phyloP scores from a whole-genome alignment of 2,797 vertebrate genomes.

The Hippocampus kuda region DNA sequence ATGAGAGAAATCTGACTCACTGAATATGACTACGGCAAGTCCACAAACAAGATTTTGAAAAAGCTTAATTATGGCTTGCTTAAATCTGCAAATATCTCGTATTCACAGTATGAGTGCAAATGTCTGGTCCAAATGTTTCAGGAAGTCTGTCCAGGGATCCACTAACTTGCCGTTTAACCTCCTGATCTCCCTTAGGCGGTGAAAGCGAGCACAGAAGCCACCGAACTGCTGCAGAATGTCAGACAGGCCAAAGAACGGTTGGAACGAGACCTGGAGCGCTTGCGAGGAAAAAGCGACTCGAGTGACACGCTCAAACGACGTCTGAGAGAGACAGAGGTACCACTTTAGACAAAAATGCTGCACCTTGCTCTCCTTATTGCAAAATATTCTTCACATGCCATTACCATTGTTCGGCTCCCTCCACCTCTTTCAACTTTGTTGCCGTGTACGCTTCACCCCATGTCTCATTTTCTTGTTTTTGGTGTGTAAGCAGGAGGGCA shows the following conservation, averaged over 20 bases:
- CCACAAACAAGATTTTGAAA: neutral
- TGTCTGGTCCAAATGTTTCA: neutral
- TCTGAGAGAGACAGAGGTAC: slow-evolving; percentile 87
- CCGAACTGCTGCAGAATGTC: slow-evolving; percentile 92
- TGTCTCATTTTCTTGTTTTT: slow-evolving; percentile 22
- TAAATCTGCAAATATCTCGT: neutral
- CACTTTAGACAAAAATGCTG: slow-evolving; percentile 19
- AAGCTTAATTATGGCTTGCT: neutral
- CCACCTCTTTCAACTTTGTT: neutral
- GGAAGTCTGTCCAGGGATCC: slow-evolving; percentile 36
- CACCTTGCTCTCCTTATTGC: neutral
- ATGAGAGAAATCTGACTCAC: too few species aligned
- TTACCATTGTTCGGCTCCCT: neutral
- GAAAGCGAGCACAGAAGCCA: slow-evolving; percentile 79
- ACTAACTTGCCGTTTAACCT: slow-evolving; percentile 42
- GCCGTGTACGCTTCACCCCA: neutral
- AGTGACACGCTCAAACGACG: slow-evolving; percentile 90
- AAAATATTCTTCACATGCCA: neutral
- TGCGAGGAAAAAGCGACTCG: slow-evolving; percentile 83
- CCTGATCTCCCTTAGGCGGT: slow-evolving; percentile 50
- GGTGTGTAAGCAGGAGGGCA: slow-evolving; percentile 78
- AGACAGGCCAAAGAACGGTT: slow-evolving; percentile 89
- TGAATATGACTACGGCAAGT: neutral
- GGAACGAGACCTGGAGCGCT: slow-evolving; percentile 87
- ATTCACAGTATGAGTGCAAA: neutral